These are phyloP conservation scores for Lathronympha strigana DNA, from an alignment of 2,888 invertebrate species.

Conservation along the genomic window DNA sequence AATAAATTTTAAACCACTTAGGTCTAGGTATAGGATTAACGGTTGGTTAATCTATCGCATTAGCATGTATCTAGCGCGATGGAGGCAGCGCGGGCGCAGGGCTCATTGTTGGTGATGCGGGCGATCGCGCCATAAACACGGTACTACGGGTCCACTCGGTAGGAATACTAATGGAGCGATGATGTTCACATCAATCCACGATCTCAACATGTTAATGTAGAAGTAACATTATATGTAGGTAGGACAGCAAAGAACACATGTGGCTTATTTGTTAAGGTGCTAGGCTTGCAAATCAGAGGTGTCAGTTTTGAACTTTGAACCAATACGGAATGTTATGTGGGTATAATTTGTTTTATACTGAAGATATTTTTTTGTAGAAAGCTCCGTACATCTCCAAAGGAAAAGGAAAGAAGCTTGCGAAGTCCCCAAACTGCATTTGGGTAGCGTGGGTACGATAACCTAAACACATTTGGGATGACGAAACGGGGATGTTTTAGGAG, in stretches of 20 bases:
- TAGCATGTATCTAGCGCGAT: slow-evolving; percentile 71
- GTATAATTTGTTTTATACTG: no score
- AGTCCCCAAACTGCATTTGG: no score
- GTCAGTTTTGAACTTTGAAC: background rate
- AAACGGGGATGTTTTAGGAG: no score
- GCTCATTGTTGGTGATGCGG: slow-evolving; percentile 70
- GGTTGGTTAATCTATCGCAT: slow-evolving; percentile 56
- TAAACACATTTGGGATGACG: no score
- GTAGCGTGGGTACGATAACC: no score
- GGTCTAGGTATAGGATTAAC: background rate
- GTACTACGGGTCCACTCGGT: slow-evolving; percentile 55
- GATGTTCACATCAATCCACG: slow-evolving; percentile 45
- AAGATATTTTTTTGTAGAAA: no score
- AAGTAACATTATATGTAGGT: background rate
- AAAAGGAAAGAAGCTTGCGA: no score
- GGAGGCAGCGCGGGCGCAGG: slow-evolving; percentile 72
- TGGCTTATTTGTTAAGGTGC: background rate
- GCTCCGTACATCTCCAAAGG: no score
- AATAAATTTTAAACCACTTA: no score
- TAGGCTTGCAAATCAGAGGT: background rate
- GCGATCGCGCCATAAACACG: slow-evolving; percentile 61
- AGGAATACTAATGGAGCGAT: slow-evolving; percentile 69
- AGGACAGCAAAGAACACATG: no score
- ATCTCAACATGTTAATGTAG: slow-evolving; percentile 48
- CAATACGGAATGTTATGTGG: no score